Conservation (phyloP, 2,888 invertebrate species). For the Agonopterix subpropinquella region DNA sequence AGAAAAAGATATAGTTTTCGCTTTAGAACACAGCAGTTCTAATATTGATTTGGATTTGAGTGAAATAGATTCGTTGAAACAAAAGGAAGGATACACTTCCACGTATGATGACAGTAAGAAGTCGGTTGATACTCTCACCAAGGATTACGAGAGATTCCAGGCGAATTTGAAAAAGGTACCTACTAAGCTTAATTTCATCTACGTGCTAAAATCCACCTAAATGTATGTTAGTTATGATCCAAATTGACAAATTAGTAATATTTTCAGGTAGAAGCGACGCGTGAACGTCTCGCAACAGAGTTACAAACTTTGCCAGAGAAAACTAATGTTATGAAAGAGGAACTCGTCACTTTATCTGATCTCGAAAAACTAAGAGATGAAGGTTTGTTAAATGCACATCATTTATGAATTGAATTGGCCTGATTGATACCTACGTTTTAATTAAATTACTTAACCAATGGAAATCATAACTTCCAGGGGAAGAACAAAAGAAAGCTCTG, state of each 20-base stretch:
- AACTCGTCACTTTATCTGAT: slow-evolving; percentile 77
- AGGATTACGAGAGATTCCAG: slow-evolving; percentile 77
- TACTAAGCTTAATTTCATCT: not conserved
- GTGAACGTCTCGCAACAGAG: slow-evolving; percentile 68
- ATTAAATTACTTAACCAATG: no score
- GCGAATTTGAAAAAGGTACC: slow-evolving; percentile 77
- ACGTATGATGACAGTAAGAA: slow-evolving; percentile 69
- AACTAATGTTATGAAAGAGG: slow-evolving; percentile 78
- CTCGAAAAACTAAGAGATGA: slow-evolving; percentile 75
- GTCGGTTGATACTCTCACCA: slow-evolving; percentile 55
- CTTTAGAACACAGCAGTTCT: slow-evolving; percentile 80
- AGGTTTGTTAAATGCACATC: slow-evolving; percentile 27
- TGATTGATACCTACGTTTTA: not conserved
- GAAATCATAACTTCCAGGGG: slow-evolving; percentile 32
- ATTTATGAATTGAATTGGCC: not conserved
- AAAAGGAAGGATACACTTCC: slow-evolving; percentile 57
- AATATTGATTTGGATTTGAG: slow-evolving; percentile 78
- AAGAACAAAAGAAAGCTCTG: slow-evolving; percentile 70
- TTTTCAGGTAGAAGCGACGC: slow-evolving; percentile 57
- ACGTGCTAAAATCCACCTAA: no score
- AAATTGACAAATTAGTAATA: not conserved
- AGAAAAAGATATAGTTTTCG: slow-evolving; percentile 78
- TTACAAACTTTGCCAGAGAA: slow-evolving; percentile 81
- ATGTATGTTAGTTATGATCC: no score
- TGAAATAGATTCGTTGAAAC: slow-evolving; percentile 66